Base-by-base conservation (phyloP, 2,113 vertebrate species). In the Junco hyemalis region DNA sequence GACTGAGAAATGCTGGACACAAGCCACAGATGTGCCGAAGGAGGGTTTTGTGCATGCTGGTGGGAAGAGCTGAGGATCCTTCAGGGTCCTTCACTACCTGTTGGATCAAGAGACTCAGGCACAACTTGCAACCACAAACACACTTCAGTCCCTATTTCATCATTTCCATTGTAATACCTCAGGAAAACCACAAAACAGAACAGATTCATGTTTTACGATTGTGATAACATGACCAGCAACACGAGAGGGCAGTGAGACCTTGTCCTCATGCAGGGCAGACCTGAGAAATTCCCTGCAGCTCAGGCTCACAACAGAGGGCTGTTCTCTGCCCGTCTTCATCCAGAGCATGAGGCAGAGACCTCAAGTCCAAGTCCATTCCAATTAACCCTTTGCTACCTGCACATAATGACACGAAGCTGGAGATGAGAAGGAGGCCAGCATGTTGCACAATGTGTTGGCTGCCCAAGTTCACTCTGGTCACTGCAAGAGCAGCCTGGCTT, bases 161-260 rank as follows among this genome's bases (percentile, higher is more conserved):
- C 0, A 51, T 83, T 90, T 81, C 86, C 76, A 73, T 76, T 42
- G 68, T 51, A 94, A 88, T 38, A 70, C 22, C 72, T 88, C 82
- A 81, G 92, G 35, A 86, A 94, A 92, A 83, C 79, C 82, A 88
- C 60, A 77, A 83, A 85, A 63, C 26, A 95, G 76, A 88, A 63
- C 2, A 5, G 29, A 69, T 73, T 33, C 47, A 35, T 3, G 2
- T 63, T 94, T 94, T 90, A 90, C 0, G 4, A 77, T 25, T 3
- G 0, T 17, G 92, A 88, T 83, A 95, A 90, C 38, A 38, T 50
- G 64, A 91, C 71, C 70, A 40, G 74, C 81, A 91, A 48, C 66
- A 25, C 0, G 1, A 20, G 33, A 93, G 93, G 93, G 81, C 91
- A 89, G 81, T 0, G 1, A 95, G 94, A 95, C 89, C 81, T 87